Conservation (phyloP, 1,140 invertebrate species). For the Cyclargus thomasi region DNA sequence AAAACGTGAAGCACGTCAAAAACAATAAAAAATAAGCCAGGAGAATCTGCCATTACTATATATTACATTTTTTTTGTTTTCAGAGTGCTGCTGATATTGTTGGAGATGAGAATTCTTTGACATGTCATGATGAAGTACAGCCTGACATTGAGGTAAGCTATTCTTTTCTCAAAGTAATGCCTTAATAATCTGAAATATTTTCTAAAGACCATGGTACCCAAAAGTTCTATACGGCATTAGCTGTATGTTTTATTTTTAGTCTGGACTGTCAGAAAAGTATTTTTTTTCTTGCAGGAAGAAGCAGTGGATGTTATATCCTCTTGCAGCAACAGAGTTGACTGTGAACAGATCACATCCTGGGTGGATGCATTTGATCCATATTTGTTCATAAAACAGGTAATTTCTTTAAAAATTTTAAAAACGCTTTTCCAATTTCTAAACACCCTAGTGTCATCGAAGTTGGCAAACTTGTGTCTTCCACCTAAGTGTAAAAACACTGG, state of each 20-base stretch:
- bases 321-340: conserved; percentile 50
- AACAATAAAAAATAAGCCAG: too few relatives aligned
- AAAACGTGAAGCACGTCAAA: too few relatives aligned
- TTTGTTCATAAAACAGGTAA: conserved; percentile 87
- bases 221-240: not conserved
- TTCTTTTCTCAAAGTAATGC: too few relatives aligned
- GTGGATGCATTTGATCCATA: conserved; percentile 92
- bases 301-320: conserved; percentile 63
- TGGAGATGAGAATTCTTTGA: conserved; percentile 46
- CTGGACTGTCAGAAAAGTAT: not conserved
- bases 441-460: too few relatives aligned
- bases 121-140: conserved; percentile 48
- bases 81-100: conserved; percentile 49
- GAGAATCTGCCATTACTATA: too few relatives aligned
- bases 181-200: too few relatives aligned
- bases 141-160: conserved; percentile 48
- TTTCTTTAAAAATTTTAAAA: too few relatives aligned
- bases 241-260: not conserved
- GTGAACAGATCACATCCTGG: conserved; percentile 80
- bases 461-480: too few relatives aligned
- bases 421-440: too few relatives aligned
- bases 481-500: too few relatives aligned
- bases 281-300: conserved; percentile 46
- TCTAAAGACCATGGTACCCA: not conserved
- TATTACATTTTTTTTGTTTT: conserved; percentile 24